phyloP scores from a whole-genome alignment of 1,140 invertebrate species.

The Caenorhabditis remanei region DNA sequence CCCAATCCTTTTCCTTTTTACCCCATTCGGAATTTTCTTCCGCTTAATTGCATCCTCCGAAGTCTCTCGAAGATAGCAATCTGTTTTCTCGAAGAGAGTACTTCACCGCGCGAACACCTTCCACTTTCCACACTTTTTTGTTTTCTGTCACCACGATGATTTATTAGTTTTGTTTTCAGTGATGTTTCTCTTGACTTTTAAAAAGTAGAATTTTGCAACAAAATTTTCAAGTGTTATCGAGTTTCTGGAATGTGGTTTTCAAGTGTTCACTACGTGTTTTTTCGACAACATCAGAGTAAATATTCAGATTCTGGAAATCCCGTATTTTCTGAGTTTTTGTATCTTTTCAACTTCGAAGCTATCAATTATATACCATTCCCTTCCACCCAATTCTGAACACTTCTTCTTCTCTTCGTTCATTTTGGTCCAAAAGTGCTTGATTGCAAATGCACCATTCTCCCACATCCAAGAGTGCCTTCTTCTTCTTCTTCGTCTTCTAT shows the following conservation, averaged over 20 bases:
- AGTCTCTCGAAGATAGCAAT: neutral
- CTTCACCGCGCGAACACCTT: neutral
- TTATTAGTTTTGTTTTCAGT: constrained; percentile 27
- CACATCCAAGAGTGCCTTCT: neutral
- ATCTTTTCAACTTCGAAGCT: too few species aligned
- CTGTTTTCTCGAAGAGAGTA: neutral
- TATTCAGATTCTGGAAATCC: too few species aligned
- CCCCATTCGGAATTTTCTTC: constrained; percentile 12
- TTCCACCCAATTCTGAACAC: neutral
- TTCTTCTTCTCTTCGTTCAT: too few species aligned
- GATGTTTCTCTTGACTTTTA: neutral
- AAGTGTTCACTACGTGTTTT: too few species aligned
- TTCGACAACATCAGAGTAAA: too few species aligned
- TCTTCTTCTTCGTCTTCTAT: neutral
- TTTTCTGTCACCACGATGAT: constrained; percentile 13
- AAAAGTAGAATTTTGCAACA: too few species aligned
- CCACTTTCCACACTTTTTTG: constrained; percentile 46
- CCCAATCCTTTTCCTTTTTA: neutral
- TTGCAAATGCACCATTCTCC: neutral
- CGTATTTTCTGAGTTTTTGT: too few species aligned
- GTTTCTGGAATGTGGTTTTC: too few species aligned
- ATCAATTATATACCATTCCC: too few species aligned
- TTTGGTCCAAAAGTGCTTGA: constrained; percentile 30
- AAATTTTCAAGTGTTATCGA: neutral
- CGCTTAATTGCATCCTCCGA: constrained; percentile 39